phyloP scores from a whole-genome alignment of 2,113 vertebrate genomes.

The Anser brachyrhynchus region DNA sequence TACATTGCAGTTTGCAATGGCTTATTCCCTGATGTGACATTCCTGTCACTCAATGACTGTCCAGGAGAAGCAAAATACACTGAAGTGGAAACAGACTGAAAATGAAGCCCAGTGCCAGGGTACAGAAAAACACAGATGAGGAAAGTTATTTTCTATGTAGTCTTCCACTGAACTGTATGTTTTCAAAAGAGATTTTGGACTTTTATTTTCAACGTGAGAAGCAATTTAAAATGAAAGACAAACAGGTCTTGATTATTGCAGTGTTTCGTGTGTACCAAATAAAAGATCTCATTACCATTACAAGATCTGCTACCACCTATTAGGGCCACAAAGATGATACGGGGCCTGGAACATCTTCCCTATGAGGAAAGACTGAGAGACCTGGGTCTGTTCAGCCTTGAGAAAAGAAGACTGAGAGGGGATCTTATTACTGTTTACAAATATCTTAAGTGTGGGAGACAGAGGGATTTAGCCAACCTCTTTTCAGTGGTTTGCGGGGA shows the following conservation, averaged over 20 bases:
- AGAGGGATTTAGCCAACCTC: no score
- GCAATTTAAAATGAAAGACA: background rate
- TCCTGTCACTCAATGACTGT: background rate
- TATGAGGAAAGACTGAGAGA: no score
- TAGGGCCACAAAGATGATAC: no score
- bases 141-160: background rate
- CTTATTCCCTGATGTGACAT: background rate
- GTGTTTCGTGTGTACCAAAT: background rate
- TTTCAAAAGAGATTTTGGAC: background rate
- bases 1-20: background rate
- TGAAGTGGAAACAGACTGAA: background rate
- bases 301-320: background rate
- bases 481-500: no score
- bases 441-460: no score
- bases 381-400: no score
- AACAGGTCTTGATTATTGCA: background rate
- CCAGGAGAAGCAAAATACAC: background rate
- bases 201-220: background rate
- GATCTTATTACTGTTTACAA: no score
- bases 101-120: background rate
- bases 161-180: background rate
- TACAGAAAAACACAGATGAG: background rate
- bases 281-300: background rate
- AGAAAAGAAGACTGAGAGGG: no score
- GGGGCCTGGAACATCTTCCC: no score